Percentiles rank a stretch among this genome's conserved stretches.
phyloP scores from a whole-genome alignment of 2,113 vertebrate genomes.

The Pseudolaguvia tuberculata region DNA sequence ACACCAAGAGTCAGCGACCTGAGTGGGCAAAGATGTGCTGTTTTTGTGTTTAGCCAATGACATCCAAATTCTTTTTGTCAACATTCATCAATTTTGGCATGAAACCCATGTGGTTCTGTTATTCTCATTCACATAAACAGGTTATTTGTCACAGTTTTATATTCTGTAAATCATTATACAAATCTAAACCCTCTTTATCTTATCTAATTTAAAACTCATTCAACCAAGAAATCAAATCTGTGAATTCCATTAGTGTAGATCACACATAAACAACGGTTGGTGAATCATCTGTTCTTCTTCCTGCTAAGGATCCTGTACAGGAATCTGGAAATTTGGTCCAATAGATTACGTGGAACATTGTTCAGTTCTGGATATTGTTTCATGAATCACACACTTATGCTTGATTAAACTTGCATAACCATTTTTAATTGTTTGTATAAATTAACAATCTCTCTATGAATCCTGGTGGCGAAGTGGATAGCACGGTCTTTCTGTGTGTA shows the following conservation, averaged over 20 bases:
- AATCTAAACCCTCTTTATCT: conserved; percentile 17
- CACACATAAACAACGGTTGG: conserved; percentile 16
- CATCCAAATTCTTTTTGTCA: conserved; percentile 2
- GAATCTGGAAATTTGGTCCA: not conserved
- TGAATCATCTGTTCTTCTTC: conserved; percentile 24
- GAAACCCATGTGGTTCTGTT: conserved; percentile 10
- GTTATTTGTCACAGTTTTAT: conserved; percentile 17
- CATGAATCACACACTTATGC: no score
- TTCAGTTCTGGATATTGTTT: not conserved
- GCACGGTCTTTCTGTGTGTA: no score
- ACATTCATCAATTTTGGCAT: conserved; percentile 4
- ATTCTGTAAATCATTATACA: conserved; percentile 12
- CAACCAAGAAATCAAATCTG: not conserved
- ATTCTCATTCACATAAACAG: conserved; percentile 24
- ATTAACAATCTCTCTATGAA: no score
- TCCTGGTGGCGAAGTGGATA: no score
- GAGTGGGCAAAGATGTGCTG: conserved; percentile 29
- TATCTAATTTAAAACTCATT: conserved; percentile 7
- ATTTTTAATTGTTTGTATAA: no score
- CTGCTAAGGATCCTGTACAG: conserved; percentile 16
- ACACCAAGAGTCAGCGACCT: conserved; percentile 7
- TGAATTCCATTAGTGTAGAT: conserved; percentile 23
- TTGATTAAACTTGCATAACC: no score
- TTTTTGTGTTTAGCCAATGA: not conserved
- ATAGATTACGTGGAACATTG: not conserved